phyloP scores from a whole-genome alignment of 1,140 invertebrate genomes.

The Drosophila parvula region DNA sequence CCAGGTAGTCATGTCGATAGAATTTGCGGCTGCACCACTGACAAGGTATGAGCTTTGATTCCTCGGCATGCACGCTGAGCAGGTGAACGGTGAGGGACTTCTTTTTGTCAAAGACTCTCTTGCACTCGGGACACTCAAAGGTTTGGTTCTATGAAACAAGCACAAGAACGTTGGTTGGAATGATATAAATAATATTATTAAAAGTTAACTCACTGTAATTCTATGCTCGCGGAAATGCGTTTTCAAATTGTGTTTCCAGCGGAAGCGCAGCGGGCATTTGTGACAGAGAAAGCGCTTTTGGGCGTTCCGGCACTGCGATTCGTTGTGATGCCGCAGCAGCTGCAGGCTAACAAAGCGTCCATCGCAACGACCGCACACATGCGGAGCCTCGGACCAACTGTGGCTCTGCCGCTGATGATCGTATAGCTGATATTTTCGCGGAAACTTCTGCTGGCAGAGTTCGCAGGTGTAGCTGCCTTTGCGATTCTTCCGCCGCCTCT shows the following conservation, averaged over 20 bases:
- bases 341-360: slow-evolving; percentile 68
- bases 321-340: slow-evolving; percentile 70
- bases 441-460: slow-evolving; percentile 84
- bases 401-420: slow-evolving; percentile 69
- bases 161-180: not conserved
- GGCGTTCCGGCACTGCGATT: slow-evolving; percentile 73
- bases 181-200: not conserved
- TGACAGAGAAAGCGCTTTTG: slow-evolving; percentile 74
- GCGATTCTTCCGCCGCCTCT: slow-evolving; percentile 19
- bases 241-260: slow-evolving; percentile 78
- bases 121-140: slow-evolving; percentile 84
- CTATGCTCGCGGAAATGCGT: slow-evolving; percentile 66
- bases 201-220: slow-evolving; percentile 45
- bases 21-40: slow-evolving; percentile 86
- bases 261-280: slow-evolving; percentile 75
- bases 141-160: slow-evolving; percentile 58
- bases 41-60: slow-evolving; percentile 84
- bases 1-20: slow-evolving; percentile 84
- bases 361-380: slow-evolving; percentile 75
- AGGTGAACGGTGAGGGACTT: slow-evolving; percentile 85
- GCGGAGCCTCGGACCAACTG: slow-evolving; percentile 70
- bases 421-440: slow-evolving; percentile 78
- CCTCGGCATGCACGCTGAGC: slow-evolving; percentile 84
- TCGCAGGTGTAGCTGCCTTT: slow-evolving; percentile 81
- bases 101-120: slow-evolving; percentile 84